Percentiles rank a stretch among this genome's conserved stretches.
Conservation (phyloP, 2,888 invertebrate species). For the Chrysolina oricalcia region DNA sequence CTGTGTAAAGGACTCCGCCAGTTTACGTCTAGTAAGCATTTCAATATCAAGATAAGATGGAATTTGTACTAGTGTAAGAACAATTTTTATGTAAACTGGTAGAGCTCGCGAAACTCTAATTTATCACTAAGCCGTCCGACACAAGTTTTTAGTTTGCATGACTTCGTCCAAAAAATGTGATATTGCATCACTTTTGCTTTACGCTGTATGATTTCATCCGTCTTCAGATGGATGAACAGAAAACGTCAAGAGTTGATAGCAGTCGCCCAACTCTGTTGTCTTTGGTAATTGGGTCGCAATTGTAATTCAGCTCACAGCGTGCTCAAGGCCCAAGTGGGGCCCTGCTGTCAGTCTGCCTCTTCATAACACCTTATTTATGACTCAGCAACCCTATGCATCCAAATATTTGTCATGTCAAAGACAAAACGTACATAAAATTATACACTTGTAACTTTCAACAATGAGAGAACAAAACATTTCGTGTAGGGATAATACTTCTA, state of each 20-base stretch:
- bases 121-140: too few relatives aligned
- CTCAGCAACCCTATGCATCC: conserved; percentile 2
- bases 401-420: conserved; percentile 19
- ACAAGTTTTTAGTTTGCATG: too few relatives aligned
- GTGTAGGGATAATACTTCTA: conserved; percentile 30
- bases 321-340: not conserved
- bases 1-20: too few relatives aligned
- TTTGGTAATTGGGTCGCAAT: not conserved
- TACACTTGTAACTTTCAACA: conserved; percentile 25
- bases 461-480: conserved; percentile 26
- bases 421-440: conserved; percentile 23
- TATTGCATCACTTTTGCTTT: too few relatives aligned
- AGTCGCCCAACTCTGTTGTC: not conserved
- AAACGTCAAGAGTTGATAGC: not conserved
- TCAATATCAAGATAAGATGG: too few relatives aligned
- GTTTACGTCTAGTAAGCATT: too few relatives aligned
- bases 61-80: too few relatives aligned
- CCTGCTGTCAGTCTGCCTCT: not conserved
- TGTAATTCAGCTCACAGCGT: not conserved
- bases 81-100: too few relatives aligned
- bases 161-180: too few relatives aligned
- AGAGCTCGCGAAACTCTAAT: too few relatives aligned
- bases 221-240: not conserved
- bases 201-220: not conserved
- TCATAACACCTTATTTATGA: conserved; percentile 22